Base-by-base conservation (phyloP, 2,797 vertebrate species). In the Pseudotriccus pelzelni region DNA sequence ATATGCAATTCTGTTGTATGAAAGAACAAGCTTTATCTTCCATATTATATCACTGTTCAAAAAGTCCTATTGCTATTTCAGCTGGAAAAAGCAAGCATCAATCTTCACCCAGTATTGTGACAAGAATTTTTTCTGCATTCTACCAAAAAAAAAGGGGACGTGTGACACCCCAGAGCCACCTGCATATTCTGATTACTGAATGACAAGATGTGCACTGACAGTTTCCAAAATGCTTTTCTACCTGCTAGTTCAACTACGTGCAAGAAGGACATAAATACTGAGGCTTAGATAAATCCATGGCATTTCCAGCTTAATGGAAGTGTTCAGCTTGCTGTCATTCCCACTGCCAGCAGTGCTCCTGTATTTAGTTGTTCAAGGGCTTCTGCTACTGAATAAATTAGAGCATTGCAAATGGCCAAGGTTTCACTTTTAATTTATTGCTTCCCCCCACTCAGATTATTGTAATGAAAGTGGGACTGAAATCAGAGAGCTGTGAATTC, bases 361-460 rank as follows among this genome's bases (percentile, higher is more conserved):
- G 15, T 37, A 36, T 69, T 36, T 89, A 73, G 59, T 50, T 55
- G 30, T 17, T 67, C 37, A 64, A 24, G 30, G 30, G 36, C 14
- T 84, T 76, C 72, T 50, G 39, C 39, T 80, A 3, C n/a, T 34
- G 85, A 83, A 23, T 25, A 76, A 89, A 43, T 34, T 70, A 41
- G 52, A 70, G 56, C 19, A 23, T 24, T 84, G 21, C 21, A 73
- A 32, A 23, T 39, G 17, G 16, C 12, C 5, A 80, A 83, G 19
- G 11, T 68, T 84, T 82, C 1, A 4, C 17, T 36, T 67, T 78
- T 62, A 28, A 14, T 79, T 62, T 55, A 18, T 36, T 56, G 46
- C 6, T 7, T 15, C 9, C 5, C 22, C 5, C 1, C 2, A 5
- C 22, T 34, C 32, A 50, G 16, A 24, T 15, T 28, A 2, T 20